Percentiles rank a stretch among this genome's conserved stretches.
phyloP scores from a whole-genome alignment of 1,140 invertebrate species.

The Papilio aristodemus region DNA sequence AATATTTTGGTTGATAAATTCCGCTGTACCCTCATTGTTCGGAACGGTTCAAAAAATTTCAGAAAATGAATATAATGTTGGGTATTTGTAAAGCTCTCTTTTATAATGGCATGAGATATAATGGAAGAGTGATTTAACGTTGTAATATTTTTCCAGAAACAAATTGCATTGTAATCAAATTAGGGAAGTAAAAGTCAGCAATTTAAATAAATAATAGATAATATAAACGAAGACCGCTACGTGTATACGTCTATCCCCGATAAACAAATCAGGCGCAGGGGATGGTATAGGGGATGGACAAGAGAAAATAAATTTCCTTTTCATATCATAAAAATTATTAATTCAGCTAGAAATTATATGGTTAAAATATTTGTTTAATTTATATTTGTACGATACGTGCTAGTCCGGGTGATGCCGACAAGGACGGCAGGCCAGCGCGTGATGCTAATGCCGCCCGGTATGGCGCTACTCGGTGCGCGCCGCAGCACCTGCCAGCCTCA shows the following conservation, averaged over 20 bases:
- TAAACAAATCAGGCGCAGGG: too few relatives aligned
- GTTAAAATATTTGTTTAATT: conserved; percentile 13
- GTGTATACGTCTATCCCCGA: too few relatives aligned
- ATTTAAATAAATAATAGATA: background rate
- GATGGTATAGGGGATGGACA: too few relatives aligned
- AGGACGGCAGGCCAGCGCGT: background rate
- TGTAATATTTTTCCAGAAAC: background rate
- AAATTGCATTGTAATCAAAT: background rate
- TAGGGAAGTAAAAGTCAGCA: background rate
- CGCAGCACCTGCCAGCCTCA: conserved; percentile 12
- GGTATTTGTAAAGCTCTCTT: conserved; percentile 11
- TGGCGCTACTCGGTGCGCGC: background rate
- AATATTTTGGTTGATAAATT: conserved; percentile 28
- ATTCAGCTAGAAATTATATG: conserved; percentile 8
- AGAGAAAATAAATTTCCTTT: too few relatives aligned
- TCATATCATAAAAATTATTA: too few relatives aligned
- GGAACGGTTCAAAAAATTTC: conserved; percentile 1
- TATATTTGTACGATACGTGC: background rate
- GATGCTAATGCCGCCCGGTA: conserved; percentile 21
- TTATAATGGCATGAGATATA: conserved; percentile 11
- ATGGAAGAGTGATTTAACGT: background rate
- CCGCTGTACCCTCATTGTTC: conserved; percentile 3
- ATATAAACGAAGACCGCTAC: too few relatives aligned
- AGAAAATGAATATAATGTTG: background rate
- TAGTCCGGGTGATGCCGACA: background rate